A percentile compares a stretch with the other conserved stretches of the same genome.
phyloP scores from a whole-genome alignment of 1,140 invertebrate species.

The Bombus confusus region DNA sequence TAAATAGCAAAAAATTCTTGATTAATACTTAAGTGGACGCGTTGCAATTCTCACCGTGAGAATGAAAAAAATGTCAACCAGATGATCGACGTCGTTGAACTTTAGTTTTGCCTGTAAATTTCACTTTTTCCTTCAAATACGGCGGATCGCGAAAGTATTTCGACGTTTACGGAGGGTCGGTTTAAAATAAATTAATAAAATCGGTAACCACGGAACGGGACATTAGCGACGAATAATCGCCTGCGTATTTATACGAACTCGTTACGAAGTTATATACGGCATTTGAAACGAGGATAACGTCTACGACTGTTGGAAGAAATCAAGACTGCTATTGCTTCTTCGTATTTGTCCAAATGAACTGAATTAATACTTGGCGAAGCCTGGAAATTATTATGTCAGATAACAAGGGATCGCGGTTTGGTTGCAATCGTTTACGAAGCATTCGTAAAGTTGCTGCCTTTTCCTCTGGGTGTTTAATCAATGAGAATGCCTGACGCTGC shows the following conservation, averaged over 20 bases:
- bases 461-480: not conserved
- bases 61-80: not conserved
- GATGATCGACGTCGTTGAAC: not conserved
- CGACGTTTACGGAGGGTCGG: too few relatives aligned
- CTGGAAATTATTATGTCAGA: conserved; percentile 25
- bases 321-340: conserved; percentile 8
- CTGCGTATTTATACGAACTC: not conserved
- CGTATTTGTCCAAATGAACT: not conserved
- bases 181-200: too few relatives aligned
- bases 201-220: too few relatives aligned
- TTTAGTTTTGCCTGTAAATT: too few relatives aligned
- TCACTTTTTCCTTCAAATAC: too few relatives aligned
- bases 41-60: not conserved
- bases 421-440: not conserved
- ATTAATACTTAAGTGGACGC: conserved; percentile 1
- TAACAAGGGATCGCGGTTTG: conserved; percentile 13
- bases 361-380: not conserved
- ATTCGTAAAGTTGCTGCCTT: not conserved
- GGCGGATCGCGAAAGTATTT: too few relatives aligned
- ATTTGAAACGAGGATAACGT: not conserved
- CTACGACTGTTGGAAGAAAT: conserved; percentile 9
- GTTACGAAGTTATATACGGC: not conserved
- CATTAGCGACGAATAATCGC: too few relatives aligned
- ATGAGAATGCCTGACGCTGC: not conserved
- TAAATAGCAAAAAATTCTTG: conserved; percentile 18